Evolutionary conservation across 1,140 invertebrate species (phyloP).

Genomic region (Cheumatopsyche charites): DNA sequence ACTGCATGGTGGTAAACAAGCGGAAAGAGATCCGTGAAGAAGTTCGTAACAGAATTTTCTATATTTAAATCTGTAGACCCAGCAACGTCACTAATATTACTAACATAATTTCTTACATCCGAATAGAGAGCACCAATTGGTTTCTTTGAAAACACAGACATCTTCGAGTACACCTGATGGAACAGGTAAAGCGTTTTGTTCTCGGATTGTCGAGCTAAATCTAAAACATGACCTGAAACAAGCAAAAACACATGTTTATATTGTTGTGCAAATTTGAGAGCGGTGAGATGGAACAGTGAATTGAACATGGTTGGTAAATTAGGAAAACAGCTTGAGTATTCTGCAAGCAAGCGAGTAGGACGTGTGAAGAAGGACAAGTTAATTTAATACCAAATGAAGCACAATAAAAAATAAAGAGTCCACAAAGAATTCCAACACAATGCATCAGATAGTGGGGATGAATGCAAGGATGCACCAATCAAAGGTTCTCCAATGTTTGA

Average conservation of each 20-base stretch:
- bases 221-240: slow-evolving; percentile 75
- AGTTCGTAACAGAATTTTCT: slow-evolving; percentile 70
- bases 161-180: slow-evolving; percentile 74
- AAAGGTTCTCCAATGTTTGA: too few relatives aligned
- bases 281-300: neutral
- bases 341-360: neutral
- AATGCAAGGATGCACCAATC: neutral
- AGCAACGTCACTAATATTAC: slow-evolving; percentile 50
- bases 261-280: neutral
- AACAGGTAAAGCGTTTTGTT: slow-evolving; percentile 80
- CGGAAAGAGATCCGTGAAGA: slow-evolving; percentile 85
- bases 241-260: slow-evolving; percentile 44
- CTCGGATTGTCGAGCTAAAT: slow-evolving; percentile 74
- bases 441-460: slow-evolving; percentile 24
- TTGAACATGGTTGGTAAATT: neutral
- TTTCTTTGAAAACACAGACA: slow-evolving; percentile 67
- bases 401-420: slow-evolving; percentile 22
- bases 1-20: slow-evolving; percentile 79
- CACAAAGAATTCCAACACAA: slow-evolving; percentile 45
- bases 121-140: slow-evolving; percentile 72
- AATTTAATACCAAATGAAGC: neutral
- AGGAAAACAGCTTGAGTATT: neutral
- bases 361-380: slow-evolving; percentile 25
- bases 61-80: slow-evolving; percentile 57
- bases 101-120: slow-evolving; percentile 71